Evolutionary conservation across 37 sponge, comb jelly and placozoan genomes (phyloP).

Genomic region (Petrosia ficiformis): DNA sequence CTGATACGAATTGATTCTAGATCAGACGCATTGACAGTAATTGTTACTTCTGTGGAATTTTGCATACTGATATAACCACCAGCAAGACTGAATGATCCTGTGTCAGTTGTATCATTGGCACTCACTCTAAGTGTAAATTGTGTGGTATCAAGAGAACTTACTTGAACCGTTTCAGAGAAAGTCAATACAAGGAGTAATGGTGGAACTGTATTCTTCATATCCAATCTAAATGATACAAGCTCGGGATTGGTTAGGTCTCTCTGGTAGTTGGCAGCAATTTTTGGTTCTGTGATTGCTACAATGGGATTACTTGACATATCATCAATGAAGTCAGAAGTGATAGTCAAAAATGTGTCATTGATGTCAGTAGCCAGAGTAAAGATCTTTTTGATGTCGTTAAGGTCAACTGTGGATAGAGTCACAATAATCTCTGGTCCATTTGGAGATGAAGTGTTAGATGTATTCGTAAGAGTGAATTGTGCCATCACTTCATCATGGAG

Average conservation of each 20-base stretch:
- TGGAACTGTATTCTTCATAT: slow-evolving; percentile 75
- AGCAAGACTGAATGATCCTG: slow-evolving; percentile 40
- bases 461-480: slow-evolving; percentile 41
- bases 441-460: slow-evolving; percentile 20
- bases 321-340: slow-evolving; percentile 32
- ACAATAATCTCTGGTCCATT: slow-evolving; percentile 72
- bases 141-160: slow-evolving; percentile 37
- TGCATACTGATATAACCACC: slow-evolving; percentile 50
- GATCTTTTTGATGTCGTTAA: slow-evolving; percentile 82
- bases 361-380: slow-evolving; percentile 45
- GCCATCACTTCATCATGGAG: slow-evolving; percentile 19
- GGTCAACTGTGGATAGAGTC: slow-evolving; percentile 57
- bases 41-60: slow-evolving; percentile 75
- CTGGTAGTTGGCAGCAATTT: slow-evolving; percentile 12
- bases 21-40: slow-evolving; percentile 62
- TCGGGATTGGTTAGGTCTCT: slow-evolving; percentile 57
- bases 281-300: slow-evolving; percentile 13
- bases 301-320: slow-evolving; percentile 72
- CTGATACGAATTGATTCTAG: slow-evolving; percentile 60
- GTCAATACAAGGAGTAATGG: slow-evolving; percentile 81
- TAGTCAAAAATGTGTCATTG: slow-evolving; percentile 53
- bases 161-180: slow-evolving; percentile 83
- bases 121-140: slow-evolving; percentile 45
- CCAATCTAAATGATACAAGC: slow-evolving; percentile 68
- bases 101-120: not conserved